Conservation (phyloP, 2,113 vertebrate genomes). For the Chamaea fasciata region DNA sequence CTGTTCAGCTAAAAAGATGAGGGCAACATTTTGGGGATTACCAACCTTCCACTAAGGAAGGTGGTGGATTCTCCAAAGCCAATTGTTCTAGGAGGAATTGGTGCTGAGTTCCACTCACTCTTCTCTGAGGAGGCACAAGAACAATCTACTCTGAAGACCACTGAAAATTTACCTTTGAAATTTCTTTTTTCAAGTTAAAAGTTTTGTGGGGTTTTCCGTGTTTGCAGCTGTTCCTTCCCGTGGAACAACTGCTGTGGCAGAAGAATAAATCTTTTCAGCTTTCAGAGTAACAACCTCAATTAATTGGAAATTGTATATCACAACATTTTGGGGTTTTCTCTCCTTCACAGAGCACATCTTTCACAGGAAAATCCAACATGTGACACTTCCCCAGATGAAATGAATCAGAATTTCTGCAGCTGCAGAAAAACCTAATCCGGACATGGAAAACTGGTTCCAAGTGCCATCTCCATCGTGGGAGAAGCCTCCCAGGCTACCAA, state of each 20-base stretch:
- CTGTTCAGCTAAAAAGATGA: not conserved
- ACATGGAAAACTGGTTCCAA: not conserved
- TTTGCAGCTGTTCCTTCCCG: not conserved
- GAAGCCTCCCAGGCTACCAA: not conserved
- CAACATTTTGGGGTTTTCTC: not conserved
- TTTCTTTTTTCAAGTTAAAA: not conserved
- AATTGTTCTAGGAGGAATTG: not conserved
- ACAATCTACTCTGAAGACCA: not conserved
- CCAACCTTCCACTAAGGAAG: not conserved
- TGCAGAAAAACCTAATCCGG: not conserved
- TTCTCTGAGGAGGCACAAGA: not conserved
- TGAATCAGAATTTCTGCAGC: not conserved
- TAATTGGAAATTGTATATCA: not conserved
- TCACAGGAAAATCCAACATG: not conserved
- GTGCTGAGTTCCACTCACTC: not conserved
- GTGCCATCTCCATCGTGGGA: accelerated
- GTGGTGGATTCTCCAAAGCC: not conserved
- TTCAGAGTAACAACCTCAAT: not conserved
- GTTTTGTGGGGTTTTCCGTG: too few species aligned
- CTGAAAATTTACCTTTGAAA: not conserved
- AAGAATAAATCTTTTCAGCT: not conserved
- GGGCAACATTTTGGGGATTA: not conserved
- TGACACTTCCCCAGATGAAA: not conserved
- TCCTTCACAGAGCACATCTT: accelerated
- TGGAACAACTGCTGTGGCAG: not conserved